Conservation (phyloP, 2,797 vertebrate species). For the Spinus olivaceus region DNA sequence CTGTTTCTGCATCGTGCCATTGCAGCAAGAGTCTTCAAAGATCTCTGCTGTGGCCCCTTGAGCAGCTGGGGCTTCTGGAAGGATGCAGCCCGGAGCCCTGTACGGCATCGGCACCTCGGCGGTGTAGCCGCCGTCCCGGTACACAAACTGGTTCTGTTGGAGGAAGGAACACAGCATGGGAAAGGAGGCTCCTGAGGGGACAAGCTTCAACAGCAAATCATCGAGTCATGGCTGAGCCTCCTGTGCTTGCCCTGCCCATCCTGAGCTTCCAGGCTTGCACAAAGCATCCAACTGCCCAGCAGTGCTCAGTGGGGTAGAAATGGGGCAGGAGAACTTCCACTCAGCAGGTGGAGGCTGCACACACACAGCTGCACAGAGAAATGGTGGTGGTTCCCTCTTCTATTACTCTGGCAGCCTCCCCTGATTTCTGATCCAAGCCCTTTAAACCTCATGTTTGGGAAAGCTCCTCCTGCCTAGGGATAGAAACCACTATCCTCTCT, state of each 20-base stretch:
- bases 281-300: background rate
- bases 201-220: no score
- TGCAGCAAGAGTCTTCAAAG: constrained; percentile 88
- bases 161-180: background rate
- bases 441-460: background rate
- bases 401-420: background rate
- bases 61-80: constrained; percentile 80
- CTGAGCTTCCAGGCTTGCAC: background rate
- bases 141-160: constrained; percentile 91
- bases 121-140: constrained; percentile 83
- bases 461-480: background rate
- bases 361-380: background rate
- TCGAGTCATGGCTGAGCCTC: background rate
- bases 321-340: background rate
- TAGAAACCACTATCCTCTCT: background rate
- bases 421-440: background rate
- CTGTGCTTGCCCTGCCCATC: background rate
- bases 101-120: constrained; percentile 81
- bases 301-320: background rate
- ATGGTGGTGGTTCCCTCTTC: background rate
- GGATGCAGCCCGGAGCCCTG: constrained; percentile 74
- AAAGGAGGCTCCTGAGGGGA: background rate
- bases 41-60: constrained; percentile 74
- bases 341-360: background rate
- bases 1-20: constrained; percentile 89